These are phyloP conservation scores for Equus quagga DNA, from an alignment of 2,113 vertebrate species.

Conservation along the genomic window DNA sequence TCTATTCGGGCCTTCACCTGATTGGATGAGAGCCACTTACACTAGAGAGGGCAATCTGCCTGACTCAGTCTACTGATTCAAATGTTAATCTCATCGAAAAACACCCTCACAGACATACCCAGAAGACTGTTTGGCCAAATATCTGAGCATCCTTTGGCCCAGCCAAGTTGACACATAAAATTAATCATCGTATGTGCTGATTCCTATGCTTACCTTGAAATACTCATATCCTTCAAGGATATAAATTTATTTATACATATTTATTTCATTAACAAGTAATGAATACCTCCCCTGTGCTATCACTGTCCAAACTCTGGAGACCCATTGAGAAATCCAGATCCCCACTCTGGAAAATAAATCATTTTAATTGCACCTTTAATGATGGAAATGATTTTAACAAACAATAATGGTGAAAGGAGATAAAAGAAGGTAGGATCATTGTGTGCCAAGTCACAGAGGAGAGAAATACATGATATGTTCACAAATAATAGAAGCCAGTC, in stretches of 20 bases:
- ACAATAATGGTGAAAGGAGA: background rate
- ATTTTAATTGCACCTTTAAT: background rate
- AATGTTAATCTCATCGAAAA: background rate
- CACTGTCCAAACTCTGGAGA: background rate
- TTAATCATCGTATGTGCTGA: background rate
- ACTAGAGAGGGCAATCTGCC: background rate
- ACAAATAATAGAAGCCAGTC: background rate
- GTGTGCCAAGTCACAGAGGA: background rate
- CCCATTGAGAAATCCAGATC: background rate
- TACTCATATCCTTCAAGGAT: background rate
- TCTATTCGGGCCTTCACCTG: background rate
- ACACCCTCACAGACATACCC: background rate
- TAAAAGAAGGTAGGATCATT: background rate
- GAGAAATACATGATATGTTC: background rate
- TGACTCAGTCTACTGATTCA: background rate
- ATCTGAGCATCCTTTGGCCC: background rate
- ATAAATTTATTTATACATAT: background rate
- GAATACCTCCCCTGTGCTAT: background rate
- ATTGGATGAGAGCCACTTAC: background rate
- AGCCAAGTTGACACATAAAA: background rate
- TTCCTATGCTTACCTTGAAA: background rate
- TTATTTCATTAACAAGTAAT: background rate
- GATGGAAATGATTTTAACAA: background rate
- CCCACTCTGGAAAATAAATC: background rate
- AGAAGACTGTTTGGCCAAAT: background rate